Evolutionary conservation across 64 coral and sea anemone genomes (phyloP), one percentile per base, ranked within the genome.

Genomic region (Anthopleura sola): DNA sequence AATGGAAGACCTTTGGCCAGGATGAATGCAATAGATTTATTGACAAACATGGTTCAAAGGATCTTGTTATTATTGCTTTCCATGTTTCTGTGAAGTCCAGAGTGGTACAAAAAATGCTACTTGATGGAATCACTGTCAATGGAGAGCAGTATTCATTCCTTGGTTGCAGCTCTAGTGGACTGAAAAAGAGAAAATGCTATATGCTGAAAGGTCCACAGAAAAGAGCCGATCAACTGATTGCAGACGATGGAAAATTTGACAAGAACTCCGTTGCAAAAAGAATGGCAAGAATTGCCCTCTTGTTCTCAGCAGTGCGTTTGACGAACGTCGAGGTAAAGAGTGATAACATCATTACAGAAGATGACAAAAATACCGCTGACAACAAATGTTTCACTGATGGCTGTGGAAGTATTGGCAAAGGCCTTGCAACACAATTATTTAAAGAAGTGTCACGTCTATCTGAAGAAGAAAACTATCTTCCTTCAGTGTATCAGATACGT

Each of bases 301-400:
- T 97, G 3, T 92, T 97, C 47, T 97, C 94, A n/a, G 76, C 76
- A 5, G 44, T 79, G 18, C 36, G 24, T 23, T 48, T 79, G 20
- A 79, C 76, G 39, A 79, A 18, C 8, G 44, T 79, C 24, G 87
- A 87, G 21, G 94, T 90, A 26, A 64, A 79, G 68, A 39, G 56
- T 8, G 79, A 79, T 23, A 76, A 80, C 36, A 32, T 76, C 19
- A 44, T 97, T 6, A 50, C 15, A 40, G 90, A 97, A 23, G 78
- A 92, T 24, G 84, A 97, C 40, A 92, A 92, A 51, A 20, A 64
- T 68, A 76, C 60, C 46, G 68, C 89, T 24, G 87, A 86, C 29
- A 90, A 87, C 28, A 57, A 92, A 13, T 92, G 88, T 85, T 97
- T 97, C 78, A 97, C 94, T 8, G 94, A 97, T 75, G 94, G 94